Percentiles rank a stretch among this genome's conserved stretches.
Evolutionary conservation across 2,797 vertebrate genomes (phyloP).

Genomic region (Oryzias sinensis): DNA sequence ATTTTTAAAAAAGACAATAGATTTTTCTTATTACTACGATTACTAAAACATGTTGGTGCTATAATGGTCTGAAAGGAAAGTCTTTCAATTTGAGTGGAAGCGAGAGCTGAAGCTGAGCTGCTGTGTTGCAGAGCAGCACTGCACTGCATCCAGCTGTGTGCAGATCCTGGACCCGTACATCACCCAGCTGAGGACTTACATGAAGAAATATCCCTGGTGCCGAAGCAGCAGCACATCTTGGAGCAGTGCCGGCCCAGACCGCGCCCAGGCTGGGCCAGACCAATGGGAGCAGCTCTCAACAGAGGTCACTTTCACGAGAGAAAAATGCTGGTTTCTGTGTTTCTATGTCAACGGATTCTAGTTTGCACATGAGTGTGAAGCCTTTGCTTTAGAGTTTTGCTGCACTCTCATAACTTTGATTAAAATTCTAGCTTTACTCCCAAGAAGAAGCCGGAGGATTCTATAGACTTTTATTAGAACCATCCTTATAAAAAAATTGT

Average conservation of each 20-base stretch:
- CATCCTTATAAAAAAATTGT: too few species aligned
- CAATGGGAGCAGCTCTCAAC: conserved; percentile 65
- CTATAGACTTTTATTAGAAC: too few species aligned
- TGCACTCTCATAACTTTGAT: too few species aligned
- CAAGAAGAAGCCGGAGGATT: too few species aligned
- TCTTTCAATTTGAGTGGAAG: too few species aligned
- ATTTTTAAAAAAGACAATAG: background rate
- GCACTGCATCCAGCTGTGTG: conserved; percentile 76
- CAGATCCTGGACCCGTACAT: conserved; percentile 84
- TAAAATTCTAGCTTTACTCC: too few species aligned
- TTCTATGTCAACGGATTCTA: background rate
- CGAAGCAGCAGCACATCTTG: conserved; percentile 1
- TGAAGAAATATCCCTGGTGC: conserved; percentile 84
- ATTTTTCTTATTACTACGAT: background rate
- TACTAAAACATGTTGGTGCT: too few species aligned
- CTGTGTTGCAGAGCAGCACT: conserved; percentile 77
- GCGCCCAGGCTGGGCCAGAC: conserved; percentile 31
- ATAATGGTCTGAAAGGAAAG: background rate
- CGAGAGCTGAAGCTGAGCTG: background rate
- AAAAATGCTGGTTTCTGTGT: background rate
- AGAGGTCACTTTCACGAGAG: conserved; percentile 54
- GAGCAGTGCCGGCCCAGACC: background rate
- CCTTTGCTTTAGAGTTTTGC: too few species aligned
- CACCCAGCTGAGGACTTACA: conserved; percentile 82
- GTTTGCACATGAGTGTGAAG: background rate